These are phyloP conservation scores for Sula dactylatra DNA, from an alignment of 2,113 vertebrate species.

Conservation along the genomic window DNA sequence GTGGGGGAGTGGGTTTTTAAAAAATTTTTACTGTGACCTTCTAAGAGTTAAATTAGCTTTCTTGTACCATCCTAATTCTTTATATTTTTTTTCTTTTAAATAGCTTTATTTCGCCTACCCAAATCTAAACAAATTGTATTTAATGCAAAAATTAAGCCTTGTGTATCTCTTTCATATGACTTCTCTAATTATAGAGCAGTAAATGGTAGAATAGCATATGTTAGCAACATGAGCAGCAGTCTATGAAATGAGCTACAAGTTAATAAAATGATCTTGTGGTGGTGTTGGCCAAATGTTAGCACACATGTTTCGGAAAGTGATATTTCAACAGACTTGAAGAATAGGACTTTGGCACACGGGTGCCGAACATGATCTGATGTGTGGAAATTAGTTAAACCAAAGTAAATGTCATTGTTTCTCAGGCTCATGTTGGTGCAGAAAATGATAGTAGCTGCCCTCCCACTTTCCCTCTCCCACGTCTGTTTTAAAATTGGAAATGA, in stretches of 20 bases:
- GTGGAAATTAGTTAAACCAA: slow-evolving; percentile 50
- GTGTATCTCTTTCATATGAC: slow-evolving; percentile 70
- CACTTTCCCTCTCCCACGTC: background rate
- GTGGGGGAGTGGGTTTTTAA: background rate
- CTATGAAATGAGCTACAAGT: slow-evolving; percentile 76
- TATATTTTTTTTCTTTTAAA: background rate
- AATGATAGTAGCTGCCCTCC: slow-evolving; percentile 19
- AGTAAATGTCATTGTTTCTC: slow-evolving; percentile 63
- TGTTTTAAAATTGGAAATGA: slow-evolving; percentile 27
- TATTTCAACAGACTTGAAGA: slow-evolving; percentile 73
- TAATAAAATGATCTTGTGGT: slow-evolving; percentile 75
- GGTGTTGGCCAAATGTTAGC: slow-evolving; percentile 73
- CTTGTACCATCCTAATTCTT: slow-evolving; percentile 4
- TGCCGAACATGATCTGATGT: slow-evolving; percentile 12
- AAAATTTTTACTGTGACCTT: background rate
- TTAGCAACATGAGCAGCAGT: slow-evolving; percentile 78
- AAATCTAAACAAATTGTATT: slow-evolving; percentile 59
- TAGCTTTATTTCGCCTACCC: slow-evolving; percentile 29
- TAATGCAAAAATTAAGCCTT: slow-evolving; percentile 65
- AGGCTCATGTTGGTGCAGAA: slow-evolving; percentile 2
- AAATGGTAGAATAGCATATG: slow-evolving; percentile 72
- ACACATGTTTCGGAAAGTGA: slow-evolving; percentile 67
- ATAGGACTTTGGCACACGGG: slow-evolving; percentile 47
- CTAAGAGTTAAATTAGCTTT: background rate
- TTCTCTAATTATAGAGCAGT: slow-evolving; percentile 74